Conservation (phyloP, 2,113 vertebrate genomes). For the Prionailurus bengalensis region DNA sequence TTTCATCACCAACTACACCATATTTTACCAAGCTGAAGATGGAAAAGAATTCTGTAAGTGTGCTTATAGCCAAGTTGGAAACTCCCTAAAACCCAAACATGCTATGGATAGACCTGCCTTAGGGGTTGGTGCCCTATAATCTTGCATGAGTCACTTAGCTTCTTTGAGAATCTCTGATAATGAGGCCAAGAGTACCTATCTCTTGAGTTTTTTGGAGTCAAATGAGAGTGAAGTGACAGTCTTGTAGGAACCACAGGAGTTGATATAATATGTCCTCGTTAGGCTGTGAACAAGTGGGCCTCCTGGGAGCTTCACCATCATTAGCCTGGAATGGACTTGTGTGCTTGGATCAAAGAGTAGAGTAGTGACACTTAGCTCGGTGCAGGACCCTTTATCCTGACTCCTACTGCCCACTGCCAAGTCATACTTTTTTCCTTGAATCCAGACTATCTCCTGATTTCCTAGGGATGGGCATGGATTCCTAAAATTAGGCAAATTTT, state of each 20-base stretch:
- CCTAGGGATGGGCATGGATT: neutral
- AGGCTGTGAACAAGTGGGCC: neutral
- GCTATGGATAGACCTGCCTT: neutral
- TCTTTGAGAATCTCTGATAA: neutral
- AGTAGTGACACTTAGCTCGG: neutral
- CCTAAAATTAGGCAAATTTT: neutral
- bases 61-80: neutral
- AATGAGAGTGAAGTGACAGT: neutral
- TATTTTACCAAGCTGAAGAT: conserved; percentile 86
- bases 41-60: conserved; percentile 86
- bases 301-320: fast-evolving
- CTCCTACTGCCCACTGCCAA: neutral
- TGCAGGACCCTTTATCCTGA: neutral
- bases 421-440: neutral
- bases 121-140: neutral
- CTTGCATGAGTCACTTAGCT: neutral
- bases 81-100: neutral
- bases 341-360: neutral
- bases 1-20: conserved; percentile 88
- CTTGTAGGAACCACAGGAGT: neutral
- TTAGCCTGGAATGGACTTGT: neutral
- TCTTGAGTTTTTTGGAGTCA: neutral
- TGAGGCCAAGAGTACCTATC: neutral
- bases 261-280: neutral
- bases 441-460: neutral